Evolutionary conservation across 2,797 vertebrate genomes (phyloP), one percentile per base, ranked within the genome.

Genomic region (Thunnus albacares): DNA sequence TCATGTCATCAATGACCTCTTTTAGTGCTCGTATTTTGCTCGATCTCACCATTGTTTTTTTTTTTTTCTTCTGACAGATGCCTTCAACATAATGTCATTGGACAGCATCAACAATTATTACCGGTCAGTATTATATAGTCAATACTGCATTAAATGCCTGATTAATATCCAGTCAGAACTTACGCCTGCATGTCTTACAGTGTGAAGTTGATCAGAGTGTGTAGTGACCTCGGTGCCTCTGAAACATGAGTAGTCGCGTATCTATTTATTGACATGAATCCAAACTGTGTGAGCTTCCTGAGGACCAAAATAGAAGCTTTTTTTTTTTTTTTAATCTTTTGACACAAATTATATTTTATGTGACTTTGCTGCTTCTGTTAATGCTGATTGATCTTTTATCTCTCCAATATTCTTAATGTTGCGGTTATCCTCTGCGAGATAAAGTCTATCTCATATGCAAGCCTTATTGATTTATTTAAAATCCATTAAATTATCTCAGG

Each of bases 91-190:
- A 65, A 96, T 97, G 71, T 97, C 94, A 63, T 82, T 97, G 95
- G 94, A 97, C 79, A 99, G 96, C 15, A 61, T 95, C 90, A 95
- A 91, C 90, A 99, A 99, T 93, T 99, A 98, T 91, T 99, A 98
- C 97, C 97, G 97, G 98, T 99, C 94, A 87, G 95, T 93, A 85
- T 72, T 11, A 47, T 55, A 59, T 15, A 18, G 1, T 66, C 8
- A 15, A 11, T 14, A 13, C 0, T 7, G 6, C 41, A 20, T 0
- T 59, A 22, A 53, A 68, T 35, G 15, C 38, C 22, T n/a, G 45
- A 22, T 75, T 45, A 20, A 26, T 24, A 68, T 35, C 17, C 65
- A 45, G 41, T 33, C 5, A n/a, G 22, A n/a, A n/a, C 30, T 7
- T 15, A 1, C 17, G 22, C 52, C 63, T 61, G 35, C 47, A 24